Evolutionary conservation across 1,140 invertebrate species (phyloP).

Genomic region (Plutomurus gul): DNA sequence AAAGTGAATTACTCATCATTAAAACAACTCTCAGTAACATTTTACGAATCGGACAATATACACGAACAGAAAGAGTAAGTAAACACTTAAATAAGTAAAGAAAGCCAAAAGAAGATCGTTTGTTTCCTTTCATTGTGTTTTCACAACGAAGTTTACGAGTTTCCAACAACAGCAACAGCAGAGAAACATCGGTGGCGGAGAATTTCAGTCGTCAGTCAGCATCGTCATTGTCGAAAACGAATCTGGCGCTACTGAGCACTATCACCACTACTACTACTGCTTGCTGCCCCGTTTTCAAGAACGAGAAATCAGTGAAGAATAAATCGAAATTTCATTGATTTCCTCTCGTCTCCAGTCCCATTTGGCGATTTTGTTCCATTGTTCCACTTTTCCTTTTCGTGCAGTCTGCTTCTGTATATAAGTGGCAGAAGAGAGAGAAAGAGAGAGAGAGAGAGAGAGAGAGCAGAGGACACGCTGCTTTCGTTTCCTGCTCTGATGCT

Average conservation of each 20-base stretch:
- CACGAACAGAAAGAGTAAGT: background rate
- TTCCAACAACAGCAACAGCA: background rate
- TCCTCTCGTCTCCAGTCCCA: slow-evolving; percentile 26
- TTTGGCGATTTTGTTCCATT: slow-evolving; percentile 14
- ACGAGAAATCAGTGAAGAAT: background rate
- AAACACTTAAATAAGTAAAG: background rate
- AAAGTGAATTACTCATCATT: background rate
- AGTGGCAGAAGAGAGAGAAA: background rate
- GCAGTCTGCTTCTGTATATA: background rate
- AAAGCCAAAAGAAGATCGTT: too few relatives aligned
- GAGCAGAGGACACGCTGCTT: background rate
- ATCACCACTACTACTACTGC: too few relatives aligned
- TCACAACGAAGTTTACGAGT: slow-evolving; percentile 17
- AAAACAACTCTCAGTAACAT: slow-evolving; percentile 18
- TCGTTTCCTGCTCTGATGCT: background rate
- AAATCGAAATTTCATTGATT: slow-evolving; percentile 30
- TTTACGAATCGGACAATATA: background rate
- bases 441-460: too few relatives aligned
- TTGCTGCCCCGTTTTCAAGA: background rate
- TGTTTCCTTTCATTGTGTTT: background rate
- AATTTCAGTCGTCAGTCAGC: slow-evolving; percentile 8
- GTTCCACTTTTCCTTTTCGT: slow-evolving; percentile 16
- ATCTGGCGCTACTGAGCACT: slow-evolving; percentile 4
- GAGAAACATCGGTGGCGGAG: background rate
- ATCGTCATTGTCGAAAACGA: slow-evolving; percentile 8